Evolutionary conservation across 2,113 vertebrate species (phyloP), one percentile per base, ranked within the genome.

Genomic region (Atrichornis clamosus): DNA sequence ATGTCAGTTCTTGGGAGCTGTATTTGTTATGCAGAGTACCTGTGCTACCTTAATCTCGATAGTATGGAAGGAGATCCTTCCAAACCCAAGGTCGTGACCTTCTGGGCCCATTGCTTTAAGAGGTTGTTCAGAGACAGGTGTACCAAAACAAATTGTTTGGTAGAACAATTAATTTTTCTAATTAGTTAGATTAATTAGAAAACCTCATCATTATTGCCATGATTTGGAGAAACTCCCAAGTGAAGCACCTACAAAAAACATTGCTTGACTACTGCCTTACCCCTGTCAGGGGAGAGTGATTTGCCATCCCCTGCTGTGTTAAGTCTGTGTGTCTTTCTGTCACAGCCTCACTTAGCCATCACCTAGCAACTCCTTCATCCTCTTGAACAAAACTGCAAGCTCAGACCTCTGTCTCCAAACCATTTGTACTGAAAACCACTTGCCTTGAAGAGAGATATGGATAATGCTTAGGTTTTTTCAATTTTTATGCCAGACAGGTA

Each of bases 1-100:
- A 1, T 18, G 28, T 56, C 32, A 49, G 39, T 13, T 60, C 44
- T 49, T 68, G 44, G 28, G 42, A 68, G 30, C 35, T 60, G 12
- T 58, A 2, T 59, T 55, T 60, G 10, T 55, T 42, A 19, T 4
- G 17, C 47, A 17, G 53, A 46, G 6, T 49, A 39, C 24, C 37
- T 2, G 2, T 72, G 28, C 33, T 63, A 13, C 56, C 35, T 76
- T 44, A 33, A 53, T 62, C 15, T 55, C 1, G 0, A 0, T 60
- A 13, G 5, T 52, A 9, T 9, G 33, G 27, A 83, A 79, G 46
- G 20, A 78, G 7, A 72, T 33, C 17, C 15, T 72, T 89, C 53
- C 24, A 39, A 44, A 44, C 7, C 8, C 4, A 14, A 42, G 17
- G 64, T 20, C 81, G 23, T n/a, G 42, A 49, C 37, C 32, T 74